phyloP scores from a whole-genome alignment of 1,140 invertebrate species.

The Diploscapter pachys region DNA sequence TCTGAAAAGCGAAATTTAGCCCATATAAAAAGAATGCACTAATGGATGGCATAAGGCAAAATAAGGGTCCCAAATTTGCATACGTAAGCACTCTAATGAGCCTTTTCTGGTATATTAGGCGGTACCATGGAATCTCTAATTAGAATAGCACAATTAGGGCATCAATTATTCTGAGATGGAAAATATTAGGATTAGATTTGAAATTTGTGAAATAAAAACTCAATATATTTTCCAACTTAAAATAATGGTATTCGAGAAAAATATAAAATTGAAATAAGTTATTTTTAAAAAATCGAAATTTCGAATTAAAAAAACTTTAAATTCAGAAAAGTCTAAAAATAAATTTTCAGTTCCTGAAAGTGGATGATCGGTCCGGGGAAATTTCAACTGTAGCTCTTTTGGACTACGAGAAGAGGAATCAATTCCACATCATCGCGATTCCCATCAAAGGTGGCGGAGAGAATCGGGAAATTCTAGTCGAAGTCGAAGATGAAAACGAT shows the following conservation, averaged over 20 bases:
- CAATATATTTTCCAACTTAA: not conserved
- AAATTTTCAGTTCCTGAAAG: slow-evolving; percentile 53
- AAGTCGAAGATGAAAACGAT: slow-evolving; percentile 93
- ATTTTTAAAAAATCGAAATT: not conserved
- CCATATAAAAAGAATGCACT: not conserved
- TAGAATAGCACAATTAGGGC: not conserved
- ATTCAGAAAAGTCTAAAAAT: slow-evolving; percentile 7
- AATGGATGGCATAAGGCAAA: not conserved
- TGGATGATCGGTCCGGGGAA: slow-evolving; percentile 83
- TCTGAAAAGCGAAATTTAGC: no score
- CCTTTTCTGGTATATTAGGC: not conserved
- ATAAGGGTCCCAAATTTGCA: not conserved
- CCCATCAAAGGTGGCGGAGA: slow-evolving; percentile 69
- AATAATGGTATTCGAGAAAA: not conserved
- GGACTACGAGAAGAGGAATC: slow-evolving; percentile 80
- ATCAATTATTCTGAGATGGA: not conserved
- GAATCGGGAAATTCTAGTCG: slow-evolving; percentile 78
- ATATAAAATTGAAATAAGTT: slow-evolving; percentile 2
- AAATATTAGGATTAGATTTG: not conserved
- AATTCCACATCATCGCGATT: slow-evolving; percentile 83
- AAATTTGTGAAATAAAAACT: not conserved
- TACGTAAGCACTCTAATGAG: not conserved
- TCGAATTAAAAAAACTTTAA: slow-evolving; percentile 16
- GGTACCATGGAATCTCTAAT: not conserved
- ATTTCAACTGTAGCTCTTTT: slow-evolving; percentile 78